Evolutionary conservation across 2,888 invertebrate species (phyloP).

Genomic region (Saturnia pavonia): DNA sequence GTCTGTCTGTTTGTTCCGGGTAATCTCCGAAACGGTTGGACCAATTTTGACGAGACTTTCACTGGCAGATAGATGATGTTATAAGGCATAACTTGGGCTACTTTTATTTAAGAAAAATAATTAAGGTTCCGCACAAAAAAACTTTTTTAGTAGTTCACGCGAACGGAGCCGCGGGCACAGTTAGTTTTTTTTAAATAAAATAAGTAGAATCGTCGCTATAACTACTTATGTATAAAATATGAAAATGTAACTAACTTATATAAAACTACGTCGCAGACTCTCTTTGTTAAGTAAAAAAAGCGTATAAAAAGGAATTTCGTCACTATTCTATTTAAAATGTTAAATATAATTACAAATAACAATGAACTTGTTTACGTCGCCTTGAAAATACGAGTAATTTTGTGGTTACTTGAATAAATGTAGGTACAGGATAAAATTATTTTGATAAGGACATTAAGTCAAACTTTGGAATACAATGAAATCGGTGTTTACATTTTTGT

Average conservation of each 20-base stretch:
- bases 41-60: too few relatives aligned
- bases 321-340: neutral
- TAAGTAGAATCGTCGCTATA: too few relatives aligned
- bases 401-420: neutral
- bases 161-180: too few relatives aligned
- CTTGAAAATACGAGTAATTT: neutral
- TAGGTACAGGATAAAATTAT: constrained; percentile 6
- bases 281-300: neutral
- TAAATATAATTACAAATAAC: neutral
- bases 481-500: constrained; percentile 19
- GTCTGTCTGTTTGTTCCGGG: too few relatives aligned
- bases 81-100: too few relatives aligned
- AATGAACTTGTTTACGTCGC: neutral
- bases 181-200: too few relatives aligned
- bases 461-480: constrained; percentile 1
- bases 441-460: neutral
- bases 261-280: neutral
- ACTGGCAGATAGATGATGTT: too few relatives aligned
- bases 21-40: too few relatives aligned
- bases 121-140: too few relatives aligned
- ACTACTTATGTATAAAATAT: neutral
- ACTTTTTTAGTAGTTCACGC: too few relatives aligned
- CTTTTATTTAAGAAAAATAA: too few relatives aligned
- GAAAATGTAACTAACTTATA: neutral
- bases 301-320: neutral